phyloP scores from a whole-genome alignment of 2,113 vertebrate species.

The Gymnorhina tibicen region DNA sequence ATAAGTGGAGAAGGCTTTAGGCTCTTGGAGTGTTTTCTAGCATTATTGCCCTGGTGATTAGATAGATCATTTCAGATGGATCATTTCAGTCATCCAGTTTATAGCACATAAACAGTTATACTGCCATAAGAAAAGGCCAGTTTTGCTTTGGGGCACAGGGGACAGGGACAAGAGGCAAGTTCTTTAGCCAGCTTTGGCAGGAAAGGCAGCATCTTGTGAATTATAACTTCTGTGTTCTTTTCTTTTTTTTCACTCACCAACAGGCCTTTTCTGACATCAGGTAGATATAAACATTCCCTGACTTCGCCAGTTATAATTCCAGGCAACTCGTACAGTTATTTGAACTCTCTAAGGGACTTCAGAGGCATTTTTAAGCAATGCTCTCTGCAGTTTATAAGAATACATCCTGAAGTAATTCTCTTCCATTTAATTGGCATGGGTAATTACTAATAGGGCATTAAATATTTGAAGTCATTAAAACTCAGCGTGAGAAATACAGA shows the following conservation, averaged over 20 bases:
- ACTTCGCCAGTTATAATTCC: background rate
- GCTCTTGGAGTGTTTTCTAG: background rate
- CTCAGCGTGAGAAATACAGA: background rate
- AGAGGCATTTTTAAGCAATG: background rate
- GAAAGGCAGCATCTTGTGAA: background rate
- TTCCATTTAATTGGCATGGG: background rate
- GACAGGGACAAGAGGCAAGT: background rate
- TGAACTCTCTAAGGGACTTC: background rate
- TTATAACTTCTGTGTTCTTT: background rate
- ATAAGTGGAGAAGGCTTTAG: background rate
- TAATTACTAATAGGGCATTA: background rate
- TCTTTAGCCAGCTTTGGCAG: background rate
- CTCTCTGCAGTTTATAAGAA: background rate
- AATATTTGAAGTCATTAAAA: slow-evolving; percentile 32
- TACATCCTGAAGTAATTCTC: background rate
- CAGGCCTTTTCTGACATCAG: background rate
- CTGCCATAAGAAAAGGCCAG: background rate
- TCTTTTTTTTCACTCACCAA: background rate
- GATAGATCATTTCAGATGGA: background rate
- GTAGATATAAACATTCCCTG: background rate
- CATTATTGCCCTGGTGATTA: background rate
- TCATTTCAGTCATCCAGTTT: background rate
- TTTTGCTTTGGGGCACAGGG: background rate
- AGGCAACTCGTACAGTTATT: background rate
- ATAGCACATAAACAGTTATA: background rate